Conservation (phyloP, 2,113 vertebrate genomes). For the Lamprotornis superbus region DNA sequence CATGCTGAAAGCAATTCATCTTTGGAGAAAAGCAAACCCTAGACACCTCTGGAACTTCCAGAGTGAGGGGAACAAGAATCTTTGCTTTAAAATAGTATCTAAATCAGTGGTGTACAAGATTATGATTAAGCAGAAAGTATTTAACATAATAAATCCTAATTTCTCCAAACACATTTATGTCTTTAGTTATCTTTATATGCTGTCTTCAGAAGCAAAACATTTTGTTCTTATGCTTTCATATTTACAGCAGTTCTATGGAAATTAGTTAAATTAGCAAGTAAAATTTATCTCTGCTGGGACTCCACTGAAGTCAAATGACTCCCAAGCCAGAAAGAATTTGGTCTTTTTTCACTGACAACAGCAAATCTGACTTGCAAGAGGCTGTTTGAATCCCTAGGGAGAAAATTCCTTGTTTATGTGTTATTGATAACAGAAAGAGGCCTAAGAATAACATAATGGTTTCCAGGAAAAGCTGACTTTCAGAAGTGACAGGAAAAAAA, state of each 20-base stretch:
- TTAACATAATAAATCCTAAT: not conserved
- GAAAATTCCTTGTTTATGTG: not conserved
- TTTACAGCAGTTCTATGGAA: not conserved
- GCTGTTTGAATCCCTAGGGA: not conserved
- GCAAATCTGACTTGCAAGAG: not conserved
- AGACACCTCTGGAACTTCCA: not conserved
- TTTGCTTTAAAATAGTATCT: not conserved
- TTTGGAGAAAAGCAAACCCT: not conserved
- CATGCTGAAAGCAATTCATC: not conserved
- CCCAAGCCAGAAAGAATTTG: not conserved
- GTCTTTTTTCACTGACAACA: not conserved
- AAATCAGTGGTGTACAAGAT: not conserved
- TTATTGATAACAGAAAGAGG: not conserved
- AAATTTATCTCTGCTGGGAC: not conserved
- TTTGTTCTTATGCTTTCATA: not conserved
- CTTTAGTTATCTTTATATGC: not conserved
- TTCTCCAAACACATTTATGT: not conserved
- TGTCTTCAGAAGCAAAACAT: not conserved
- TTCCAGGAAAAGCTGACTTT: constrained; percentile 36
- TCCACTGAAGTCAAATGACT: not conserved
- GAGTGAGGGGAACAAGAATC: not conserved
- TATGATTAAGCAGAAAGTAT: not conserved
- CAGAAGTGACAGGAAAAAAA: not conserved
- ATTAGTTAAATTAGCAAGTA: not conserved
- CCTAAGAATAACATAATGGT: not conserved